Conservation (phyloP, 2,113 vertebrate species). For the Notothenia coriiceps region DNA sequence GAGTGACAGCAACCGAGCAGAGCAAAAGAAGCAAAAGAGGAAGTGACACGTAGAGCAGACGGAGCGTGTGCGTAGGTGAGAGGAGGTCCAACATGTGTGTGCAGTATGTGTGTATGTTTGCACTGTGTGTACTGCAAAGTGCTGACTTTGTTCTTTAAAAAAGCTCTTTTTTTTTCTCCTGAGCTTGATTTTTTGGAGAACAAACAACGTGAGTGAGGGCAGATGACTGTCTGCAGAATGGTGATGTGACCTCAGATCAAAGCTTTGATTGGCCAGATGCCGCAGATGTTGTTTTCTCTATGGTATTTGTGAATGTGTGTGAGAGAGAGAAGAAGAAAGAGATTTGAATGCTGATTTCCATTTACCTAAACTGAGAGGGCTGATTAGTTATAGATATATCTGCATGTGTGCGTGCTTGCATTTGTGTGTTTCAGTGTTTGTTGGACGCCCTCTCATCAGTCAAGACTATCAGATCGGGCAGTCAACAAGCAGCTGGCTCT, state of each 20-base stretch:
- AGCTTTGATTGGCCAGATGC: conserved; percentile 66
- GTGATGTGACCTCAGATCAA: conserved; percentile 66
- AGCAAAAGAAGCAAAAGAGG: conserved; percentile 3
- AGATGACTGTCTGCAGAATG: conserved; percentile 53
- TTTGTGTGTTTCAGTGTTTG: conserved; percentile 11
- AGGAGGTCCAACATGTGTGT: conserved; percentile 23
- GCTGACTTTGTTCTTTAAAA: conserved; percentile 26
- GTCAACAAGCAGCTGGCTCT: conserved; percentile 55
- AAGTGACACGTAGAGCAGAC: conserved; percentile 10
- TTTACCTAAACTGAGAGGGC: conserved; percentile 14
- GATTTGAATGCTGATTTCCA: conserved; percentile 6
- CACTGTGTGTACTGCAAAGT: background rate
- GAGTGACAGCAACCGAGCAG: conserved; percentile 17
- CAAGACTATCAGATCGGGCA: conserved; percentile 52
- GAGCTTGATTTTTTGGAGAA: conserved; percentile 47
- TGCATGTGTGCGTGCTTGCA: background rate
- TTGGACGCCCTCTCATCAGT: conserved; percentile 46
- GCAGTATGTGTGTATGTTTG: conserved; percentile 6
- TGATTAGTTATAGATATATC: conserved; percentile 2
- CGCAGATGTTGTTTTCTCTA: conserved; percentile 58
- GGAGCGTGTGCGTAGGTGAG: background rate
- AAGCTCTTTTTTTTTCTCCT: conserved; percentile 3
- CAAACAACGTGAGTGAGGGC: conserved; percentile 55
- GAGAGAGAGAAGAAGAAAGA: background rate
- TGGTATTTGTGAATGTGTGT: conserved; percentile 44